Evolutionary conservation across 2,797 vertebrate species (phyloP).

Genomic region (Microcaecilia unicolor): DNA sequence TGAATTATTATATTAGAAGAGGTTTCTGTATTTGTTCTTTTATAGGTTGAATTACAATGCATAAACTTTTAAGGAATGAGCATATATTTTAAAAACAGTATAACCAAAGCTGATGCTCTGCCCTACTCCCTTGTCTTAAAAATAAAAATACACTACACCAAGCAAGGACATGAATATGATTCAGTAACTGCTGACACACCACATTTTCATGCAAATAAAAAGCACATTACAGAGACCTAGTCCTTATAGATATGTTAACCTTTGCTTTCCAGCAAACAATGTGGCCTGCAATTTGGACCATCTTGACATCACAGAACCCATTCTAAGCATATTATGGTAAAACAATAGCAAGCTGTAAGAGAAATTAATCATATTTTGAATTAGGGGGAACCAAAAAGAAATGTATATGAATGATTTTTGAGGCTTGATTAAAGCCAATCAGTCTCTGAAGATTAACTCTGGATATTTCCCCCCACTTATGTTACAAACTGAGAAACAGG

Average conservation of each 20-base stretch:
- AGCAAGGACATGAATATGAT: slow-evolving; percentile 20
- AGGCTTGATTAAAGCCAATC: background rate
- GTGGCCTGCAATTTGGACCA: slow-evolving; percentile 1
- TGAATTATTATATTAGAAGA: no score
- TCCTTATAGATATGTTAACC: slow-evolving; percentile 14
- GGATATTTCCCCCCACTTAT: background rate
- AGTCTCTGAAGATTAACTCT: background rate
- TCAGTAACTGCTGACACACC: slow-evolving; percentile 27
- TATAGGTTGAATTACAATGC: no score
- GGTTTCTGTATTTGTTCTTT: no score
- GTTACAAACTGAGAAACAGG: background rate
- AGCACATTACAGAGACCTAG: slow-evolving; percentile 4
- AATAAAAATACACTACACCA: background rate
- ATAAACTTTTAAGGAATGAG: no score
- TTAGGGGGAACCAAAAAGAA: background rate
- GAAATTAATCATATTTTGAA: slow-evolving; percentile 1
- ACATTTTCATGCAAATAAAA: slow-evolving; percentile 24
- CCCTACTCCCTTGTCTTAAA: no score
- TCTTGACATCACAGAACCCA: slow-evolving; percentile 4
- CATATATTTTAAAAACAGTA: no score
- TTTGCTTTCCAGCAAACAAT: slow-evolving; percentile 10
- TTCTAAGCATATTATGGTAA: background rate
- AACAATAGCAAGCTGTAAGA: slow-evolving; percentile 1
- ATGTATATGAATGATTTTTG: slow-evolving; percentile 9
- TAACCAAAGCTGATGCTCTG: no score